Evolutionary conservation across 2,113 vertebrate genomes (phyloP).

Genomic region (Hypocryptadius cinnamomeus): DNA sequence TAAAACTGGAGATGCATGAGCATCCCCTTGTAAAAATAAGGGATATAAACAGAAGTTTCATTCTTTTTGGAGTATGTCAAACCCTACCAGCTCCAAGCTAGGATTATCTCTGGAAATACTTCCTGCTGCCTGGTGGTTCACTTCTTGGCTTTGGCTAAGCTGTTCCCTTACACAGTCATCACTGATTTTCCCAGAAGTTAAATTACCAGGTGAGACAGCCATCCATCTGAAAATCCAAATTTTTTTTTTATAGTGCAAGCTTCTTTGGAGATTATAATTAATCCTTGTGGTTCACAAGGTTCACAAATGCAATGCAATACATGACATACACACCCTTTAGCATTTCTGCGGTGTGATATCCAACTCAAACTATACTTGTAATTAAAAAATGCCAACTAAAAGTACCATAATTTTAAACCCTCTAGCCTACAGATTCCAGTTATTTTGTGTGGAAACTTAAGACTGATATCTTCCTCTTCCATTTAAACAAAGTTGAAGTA

Average conservation of each 20-base stretch:
- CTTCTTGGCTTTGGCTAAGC: background rate
- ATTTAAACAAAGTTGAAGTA: background rate
- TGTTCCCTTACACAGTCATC: background rate
- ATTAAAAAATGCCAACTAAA: background rate
- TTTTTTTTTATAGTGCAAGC: background rate
- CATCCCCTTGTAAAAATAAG: background rate
- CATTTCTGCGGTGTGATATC: background rate
- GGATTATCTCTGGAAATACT: background rate
- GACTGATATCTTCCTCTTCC: background rate
- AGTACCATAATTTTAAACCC: background rate
- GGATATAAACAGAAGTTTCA: background rate
- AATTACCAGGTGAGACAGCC: background rate
- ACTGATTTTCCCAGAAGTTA: background rate
- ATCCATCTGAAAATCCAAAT: background rate
- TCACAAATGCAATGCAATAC: background rate
- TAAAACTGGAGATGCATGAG: background rate
- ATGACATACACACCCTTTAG: background rate
- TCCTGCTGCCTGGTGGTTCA: background rate
- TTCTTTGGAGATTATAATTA: background rate
- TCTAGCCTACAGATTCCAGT: background rate
- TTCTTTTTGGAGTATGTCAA: background rate
- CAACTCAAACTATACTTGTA: background rate
- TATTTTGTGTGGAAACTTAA: background rate
- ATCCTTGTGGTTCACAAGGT: background rate
- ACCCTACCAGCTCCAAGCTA: background rate